Base-by-base conservation (phyloP, 2,113 vertebrate genomes). In the Scopus umbretta region DNA sequence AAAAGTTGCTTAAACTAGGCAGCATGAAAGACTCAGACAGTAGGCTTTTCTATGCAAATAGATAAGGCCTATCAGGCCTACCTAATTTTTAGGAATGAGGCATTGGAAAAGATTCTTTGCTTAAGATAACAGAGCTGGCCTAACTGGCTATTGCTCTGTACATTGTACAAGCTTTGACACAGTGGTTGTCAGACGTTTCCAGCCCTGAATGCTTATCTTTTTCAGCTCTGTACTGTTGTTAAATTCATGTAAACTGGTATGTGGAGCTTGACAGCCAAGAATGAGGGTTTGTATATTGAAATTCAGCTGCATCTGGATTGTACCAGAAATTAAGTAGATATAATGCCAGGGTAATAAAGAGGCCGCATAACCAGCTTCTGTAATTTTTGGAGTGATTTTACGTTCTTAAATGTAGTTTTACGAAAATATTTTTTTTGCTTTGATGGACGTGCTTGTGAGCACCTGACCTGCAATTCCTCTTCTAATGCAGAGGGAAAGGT, bases 391-490 rank as follows among this genome's bases (percentile, higher is more conserved):
- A 78, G 19, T 79, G 17, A 38, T 81, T 91, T 81, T 75, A 78
- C 2, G n/a, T 78, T 86, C 55, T 84, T 62, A 67, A 92, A 56
- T 70, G 30, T 62, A 75, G 30, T 65, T 72, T 93, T 86, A 62
- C 8, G 36, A 43, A 81, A 26, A 14, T 45, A 11, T 5, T 55
- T 65, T 68, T 75, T 86, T 88, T 43, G 26, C 43, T 86, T 86
- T 90, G 88, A n/a, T 94, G 27, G 62, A 38, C 30, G 1, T 68
- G n/a, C 43, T 66, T 87, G 32, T 62, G 59, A 94, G 32, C 34
- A 78, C 75, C 52, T 93, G 95, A 88, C 71, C 30, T 74, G 62
- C 68, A 94, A 53, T 95, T 96, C 76, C 63, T 90, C 73, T 71
- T 91, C 55, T 93, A 85, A 93, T 65, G 43, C 73, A 80, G 71